Base-by-base conservation (phyloP, 2,113 vertebrate species). In the Telmatochromis sp. region DNA sequence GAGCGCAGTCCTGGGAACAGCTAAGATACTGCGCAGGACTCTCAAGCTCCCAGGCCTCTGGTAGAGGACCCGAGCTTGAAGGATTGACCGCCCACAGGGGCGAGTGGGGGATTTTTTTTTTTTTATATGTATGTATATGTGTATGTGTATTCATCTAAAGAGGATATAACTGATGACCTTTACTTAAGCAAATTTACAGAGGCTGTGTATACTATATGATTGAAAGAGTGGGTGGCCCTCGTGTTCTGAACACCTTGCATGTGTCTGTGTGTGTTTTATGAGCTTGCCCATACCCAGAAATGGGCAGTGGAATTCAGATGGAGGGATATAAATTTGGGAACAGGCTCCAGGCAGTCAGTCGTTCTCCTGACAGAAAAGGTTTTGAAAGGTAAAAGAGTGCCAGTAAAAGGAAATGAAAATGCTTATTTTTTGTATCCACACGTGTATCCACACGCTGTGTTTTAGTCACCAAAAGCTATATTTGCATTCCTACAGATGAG, bases 181-280 rank as follows among this genome's bases (percentile, higher is more conserved):
- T 50, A 57, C 57, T 75, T 75, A 26, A 54, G 53, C 17, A 10
- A 57, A 73, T 80, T 60, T 5, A 81, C 51, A 14, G 7, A 75
- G 47, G 37, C 13, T 65, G 51, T 63, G 17, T 47, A 12, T 17
- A 42, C 21, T 82, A 51, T 42, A 85, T 85, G 40, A 81, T 11
- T 12, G 7, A 54, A 51, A 42, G 57, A 79, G 68, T 87, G 78
- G 86, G 86, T 80, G 85, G 89, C 82, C 80, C 26, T 82, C 81
- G 17, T 60, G 84, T 78, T 90, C 88, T 79, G 51, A 86, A 87
- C 81, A 88, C 87, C 23, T 53, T 8, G 1, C 82, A 3, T 89
- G 50, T 71, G 65, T 26, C 6, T 86, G 60, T 89, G 50, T 93
- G 82, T 86, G 81, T 87, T 50, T 53, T 26, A 85, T 82, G 86